A percentile compares a stretch with the other conserved stretches of the same genome.
Conservation (phyloP, 2,888 invertebrate species). For the Drosophila anomalata region DNA sequence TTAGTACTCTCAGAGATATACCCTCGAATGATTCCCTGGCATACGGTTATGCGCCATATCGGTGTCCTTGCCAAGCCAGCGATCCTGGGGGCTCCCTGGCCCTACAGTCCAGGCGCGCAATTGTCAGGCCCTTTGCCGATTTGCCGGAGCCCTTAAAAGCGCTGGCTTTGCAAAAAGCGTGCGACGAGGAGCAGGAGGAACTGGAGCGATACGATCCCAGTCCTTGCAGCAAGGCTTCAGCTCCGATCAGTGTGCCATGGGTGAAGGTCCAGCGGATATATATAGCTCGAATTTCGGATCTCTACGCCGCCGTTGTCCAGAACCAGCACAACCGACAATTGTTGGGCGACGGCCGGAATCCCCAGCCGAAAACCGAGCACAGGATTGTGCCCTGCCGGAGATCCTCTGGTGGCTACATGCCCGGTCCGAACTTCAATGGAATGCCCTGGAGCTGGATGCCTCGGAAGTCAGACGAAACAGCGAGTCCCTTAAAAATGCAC, state of each 20-base stretch:
- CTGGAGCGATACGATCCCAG: background rate
- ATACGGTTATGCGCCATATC: constrained; percentile 10
- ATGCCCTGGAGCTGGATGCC: constrained; percentile 54
- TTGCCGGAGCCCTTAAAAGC: background rate
- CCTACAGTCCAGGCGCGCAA: background rate
- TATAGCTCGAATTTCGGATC: constrained; percentile 4
- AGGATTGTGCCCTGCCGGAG: background rate
- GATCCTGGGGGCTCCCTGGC: background rate
- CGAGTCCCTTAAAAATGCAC: background rate
- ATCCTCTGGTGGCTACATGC: constrained; percentile 8
- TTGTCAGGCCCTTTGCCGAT: background rate
- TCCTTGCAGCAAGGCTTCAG: background rate
- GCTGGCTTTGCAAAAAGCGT: constrained; percentile 6
- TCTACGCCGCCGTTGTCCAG: constrained; percentile 14
- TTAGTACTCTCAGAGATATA: background rate
- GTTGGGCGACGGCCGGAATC: background rate
- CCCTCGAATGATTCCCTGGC: constrained; percentile 15
- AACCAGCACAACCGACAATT: background rate
- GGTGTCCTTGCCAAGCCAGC: constrained; percentile 17
- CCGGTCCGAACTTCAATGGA: background rate
- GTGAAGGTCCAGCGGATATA: background rate
- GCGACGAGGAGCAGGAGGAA: background rate
- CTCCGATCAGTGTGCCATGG: background rate
- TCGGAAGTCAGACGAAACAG: constrained; percentile 29
- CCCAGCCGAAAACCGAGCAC: background rate